Evolutionary conservation across 2,888 invertebrate species (phyloP).

Genomic region (Metacarcinus magister): DNA sequence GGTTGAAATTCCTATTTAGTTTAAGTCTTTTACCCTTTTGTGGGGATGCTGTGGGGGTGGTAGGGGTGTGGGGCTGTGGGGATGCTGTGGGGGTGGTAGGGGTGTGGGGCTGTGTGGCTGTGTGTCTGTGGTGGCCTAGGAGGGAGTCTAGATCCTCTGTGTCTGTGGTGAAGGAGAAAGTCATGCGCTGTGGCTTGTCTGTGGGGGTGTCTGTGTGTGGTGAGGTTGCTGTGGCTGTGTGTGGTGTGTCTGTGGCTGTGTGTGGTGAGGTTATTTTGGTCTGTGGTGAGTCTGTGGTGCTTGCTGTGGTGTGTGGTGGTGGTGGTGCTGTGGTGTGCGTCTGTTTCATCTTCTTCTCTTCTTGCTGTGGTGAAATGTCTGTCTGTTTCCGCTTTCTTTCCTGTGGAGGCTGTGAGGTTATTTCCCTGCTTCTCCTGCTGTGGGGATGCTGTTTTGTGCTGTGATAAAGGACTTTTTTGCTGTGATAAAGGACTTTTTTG

Average conservation of each 20-base stretch:
- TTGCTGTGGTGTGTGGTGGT: too few species aligned
- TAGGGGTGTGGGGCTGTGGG: not conserved
- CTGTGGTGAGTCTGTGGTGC: not conserved
- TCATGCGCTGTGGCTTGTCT: slow-evolving; percentile 4
- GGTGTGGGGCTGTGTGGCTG: not conserved
- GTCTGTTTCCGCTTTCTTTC: too few species aligned
- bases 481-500: not conserved
- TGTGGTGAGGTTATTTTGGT: not conserved
- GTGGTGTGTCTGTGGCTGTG: not conserved
- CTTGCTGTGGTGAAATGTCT: not conserved
- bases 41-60: not conserved
- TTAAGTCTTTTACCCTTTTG: too few species aligned
- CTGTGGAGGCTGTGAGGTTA: not conserved
- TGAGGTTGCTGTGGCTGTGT: not conserved
- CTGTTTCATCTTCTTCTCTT: not conserved
- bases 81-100: not conserved
- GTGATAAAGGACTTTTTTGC: too few species aligned
- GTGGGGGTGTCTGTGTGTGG: not conserved
- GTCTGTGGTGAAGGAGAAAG: slow-evolving; percentile 50
- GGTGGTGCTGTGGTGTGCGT: too few species aligned
- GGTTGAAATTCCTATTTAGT: too few species aligned
- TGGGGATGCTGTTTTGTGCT: not conserved
- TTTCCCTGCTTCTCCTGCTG: not conserved
- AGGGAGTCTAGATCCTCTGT: slow-evolving; percentile 37
- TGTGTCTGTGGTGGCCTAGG: not conserved